phyloP scores from a whole-genome alignment of 2,797 vertebrate species.

The Tragelaphus oryx region DNA sequence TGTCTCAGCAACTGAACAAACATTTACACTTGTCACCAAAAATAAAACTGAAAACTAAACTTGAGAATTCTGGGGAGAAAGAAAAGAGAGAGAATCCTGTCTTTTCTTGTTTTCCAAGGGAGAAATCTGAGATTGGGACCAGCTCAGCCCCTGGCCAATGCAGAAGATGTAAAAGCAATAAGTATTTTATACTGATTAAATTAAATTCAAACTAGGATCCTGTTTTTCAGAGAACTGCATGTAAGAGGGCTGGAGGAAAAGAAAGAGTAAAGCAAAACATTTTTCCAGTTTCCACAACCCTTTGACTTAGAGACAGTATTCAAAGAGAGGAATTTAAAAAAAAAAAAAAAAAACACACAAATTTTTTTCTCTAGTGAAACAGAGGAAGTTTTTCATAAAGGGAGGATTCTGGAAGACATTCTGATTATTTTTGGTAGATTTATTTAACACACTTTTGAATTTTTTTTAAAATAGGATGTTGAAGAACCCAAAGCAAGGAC shows the following conservation, averaged over 20 bases:
- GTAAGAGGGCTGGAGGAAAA: background rate
- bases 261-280: background rate
- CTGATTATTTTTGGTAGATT: background rate
- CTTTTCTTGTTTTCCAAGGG: background rate
- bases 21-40: slow-evolving; percentile 58
- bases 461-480: background rate
- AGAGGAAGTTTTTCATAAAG: background rate
- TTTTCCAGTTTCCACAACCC: background rate
- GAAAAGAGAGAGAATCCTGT: background rate
- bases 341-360: background rate
- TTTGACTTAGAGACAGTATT: slow-evolving; percentile 10
- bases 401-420: background rate
- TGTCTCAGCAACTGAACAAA: slow-evolving; percentile 62
- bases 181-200: background rate
- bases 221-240: background rate
- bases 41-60: slow-evolving; percentile 40
- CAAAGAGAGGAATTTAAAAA: background rate
- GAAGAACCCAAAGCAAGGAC: background rate
- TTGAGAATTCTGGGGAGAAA: background rate
- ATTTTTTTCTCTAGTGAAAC: background rate
- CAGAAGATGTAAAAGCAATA: background rate
- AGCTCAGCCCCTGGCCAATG: background rate
- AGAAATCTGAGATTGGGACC: background rate
- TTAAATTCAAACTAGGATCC: background rate
- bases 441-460: background rate